Evolutionary conservation across 2,113 vertebrate genomes (phyloP).

Genomic region (Limanda limanda): DNA sequence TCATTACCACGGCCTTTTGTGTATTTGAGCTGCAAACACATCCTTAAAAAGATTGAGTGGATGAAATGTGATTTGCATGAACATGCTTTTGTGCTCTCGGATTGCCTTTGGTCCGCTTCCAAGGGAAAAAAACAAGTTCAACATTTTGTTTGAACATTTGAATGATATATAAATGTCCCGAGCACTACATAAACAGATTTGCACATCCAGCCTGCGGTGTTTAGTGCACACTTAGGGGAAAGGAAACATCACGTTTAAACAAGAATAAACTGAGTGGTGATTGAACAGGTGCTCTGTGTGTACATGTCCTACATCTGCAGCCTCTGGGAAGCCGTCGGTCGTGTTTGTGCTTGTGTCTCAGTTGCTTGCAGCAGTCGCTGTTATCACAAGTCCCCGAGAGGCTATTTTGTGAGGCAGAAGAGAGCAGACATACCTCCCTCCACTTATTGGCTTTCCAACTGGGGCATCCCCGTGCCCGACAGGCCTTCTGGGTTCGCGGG

Average conservation of each 20-base stretch:
- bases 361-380: slow-evolving; percentile 33
- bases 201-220: slow-evolving; percentile 49
- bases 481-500: slow-evolving; percentile 87
- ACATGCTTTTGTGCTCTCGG: neutral
- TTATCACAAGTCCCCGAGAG: slow-evolving; percentile 14
- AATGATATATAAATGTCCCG: slow-evolving; percentile 41
- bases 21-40: neutral
- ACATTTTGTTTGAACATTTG: slow-evolving; percentile 12
- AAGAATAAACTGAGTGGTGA: slow-evolving; percentile 61
- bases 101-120: neutral
- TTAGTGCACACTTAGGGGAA: slow-evolving; percentile 55
- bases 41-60: neutral
- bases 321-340: slow-evolving; percentile 30
- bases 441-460: slow-evolving; percentile 90
- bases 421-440: slow-evolving; percentile 85
- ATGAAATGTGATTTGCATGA: neutral
- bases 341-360: slow-evolving; percentile 47
- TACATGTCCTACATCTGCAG: slow-evolving; percentile 62
- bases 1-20: slow-evolving; percentile 11
- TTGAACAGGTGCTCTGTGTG: slow-evolving; percentile 67
- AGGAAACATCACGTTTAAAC: slow-evolving; percentile 45
- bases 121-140: neutral
- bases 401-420: slow-evolving; percentile 26
- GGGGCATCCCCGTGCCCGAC: slow-evolving; percentile 88
- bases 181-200: slow-evolving; percentile 46